Percentiles rank a stretch among this genome's conserved stretches.
These are phyloP conservation scores for Sinella curviseta DNA, from an alignment of 1,140 invertebrate genomes.

Conservation along the genomic window DNA sequence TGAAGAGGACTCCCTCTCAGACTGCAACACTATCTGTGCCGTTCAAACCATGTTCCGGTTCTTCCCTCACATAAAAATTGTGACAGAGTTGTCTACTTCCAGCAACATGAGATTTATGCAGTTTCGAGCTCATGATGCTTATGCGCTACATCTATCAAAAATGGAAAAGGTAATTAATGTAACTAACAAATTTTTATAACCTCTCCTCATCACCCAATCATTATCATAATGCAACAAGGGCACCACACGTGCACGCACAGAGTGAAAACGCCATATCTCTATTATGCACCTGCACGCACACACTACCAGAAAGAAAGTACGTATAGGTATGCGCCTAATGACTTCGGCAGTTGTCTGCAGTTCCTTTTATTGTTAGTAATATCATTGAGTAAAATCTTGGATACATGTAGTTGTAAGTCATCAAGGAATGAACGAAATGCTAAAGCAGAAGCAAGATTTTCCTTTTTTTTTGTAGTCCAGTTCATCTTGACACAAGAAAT, in stretches of 20 bases:
- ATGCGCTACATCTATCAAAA: constrained; percentile 92
- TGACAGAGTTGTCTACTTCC: constrained; percentile 94
- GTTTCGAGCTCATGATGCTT: constrained; percentile 94
- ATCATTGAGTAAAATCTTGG: neutral
- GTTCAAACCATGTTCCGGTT: constrained; percentile 68
- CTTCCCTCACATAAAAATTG: constrained; percentile 95
- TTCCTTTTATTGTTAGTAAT: too few species aligned
- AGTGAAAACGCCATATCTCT: too few species aligned
- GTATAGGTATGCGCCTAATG: too few species aligned
- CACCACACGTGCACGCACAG: too few species aligned
- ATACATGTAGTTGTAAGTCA: neutral
- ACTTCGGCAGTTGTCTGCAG: too few species aligned
- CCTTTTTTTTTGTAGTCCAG: too few species aligned
- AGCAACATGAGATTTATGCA: constrained; percentile 99
- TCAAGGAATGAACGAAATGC: neutral
- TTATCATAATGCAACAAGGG: too few species aligned
- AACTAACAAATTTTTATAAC: neutral
- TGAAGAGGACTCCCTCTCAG: constrained; percentile 91
- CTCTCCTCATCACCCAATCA: too few species aligned
- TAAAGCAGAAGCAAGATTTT: neutral
- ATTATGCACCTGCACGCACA: too few species aligned
- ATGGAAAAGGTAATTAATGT: constrained; percentile 86
- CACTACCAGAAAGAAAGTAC: too few species aligned
- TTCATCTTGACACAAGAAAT: neutral
- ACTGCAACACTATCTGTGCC: constrained; percentile 87